Evolutionary conservation across 2,888 invertebrate species (phyloP).

Genomic region (Heteropelma amictum): DNA sequence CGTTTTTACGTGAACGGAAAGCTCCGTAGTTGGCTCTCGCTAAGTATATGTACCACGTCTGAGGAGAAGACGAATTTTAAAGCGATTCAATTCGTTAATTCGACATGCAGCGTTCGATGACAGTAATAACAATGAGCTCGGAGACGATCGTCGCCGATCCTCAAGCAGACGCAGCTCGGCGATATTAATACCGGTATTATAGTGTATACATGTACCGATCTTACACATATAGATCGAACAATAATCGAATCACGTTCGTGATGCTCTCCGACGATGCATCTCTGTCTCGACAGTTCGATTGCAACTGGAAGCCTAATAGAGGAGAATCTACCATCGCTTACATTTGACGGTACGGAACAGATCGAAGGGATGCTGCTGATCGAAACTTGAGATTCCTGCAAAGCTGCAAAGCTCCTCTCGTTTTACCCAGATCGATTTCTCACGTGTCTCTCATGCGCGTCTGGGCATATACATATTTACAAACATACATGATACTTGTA

Average conservation of each 20-base stretch:
- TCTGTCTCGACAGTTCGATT: constrained; percentile 25
- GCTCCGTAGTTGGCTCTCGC: too few relatives aligned
- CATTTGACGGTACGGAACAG: not conserved
- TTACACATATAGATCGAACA: constrained; percentile 20
- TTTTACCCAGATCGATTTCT: constrained; percentile 52
- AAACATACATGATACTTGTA: too few relatives aligned
- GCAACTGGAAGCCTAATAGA: constrained; percentile 33
- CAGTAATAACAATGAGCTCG: constrained; percentile 18
- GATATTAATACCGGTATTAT: constrained; percentile 17
- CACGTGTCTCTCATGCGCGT: too few relatives aligned
- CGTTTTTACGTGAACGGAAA: too few relatives aligned
- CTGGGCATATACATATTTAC: too few relatives aligned
- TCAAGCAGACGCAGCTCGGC: constrained; percentile 6
- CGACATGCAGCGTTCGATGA: constrained; percentile 17
- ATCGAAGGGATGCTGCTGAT: constrained; percentile 35
- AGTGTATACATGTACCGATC: not conserved
- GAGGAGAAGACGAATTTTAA: too few relatives aligned
- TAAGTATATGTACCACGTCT: too few relatives aligned
- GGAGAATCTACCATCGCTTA: constrained; percentile 1
- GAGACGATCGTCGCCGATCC: constrained; percentile 35
- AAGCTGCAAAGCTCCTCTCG: constrained; percentile 40
- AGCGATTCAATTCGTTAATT: too few relatives aligned
- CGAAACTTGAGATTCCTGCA: constrained; percentile 50
- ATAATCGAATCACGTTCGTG: constrained; percentile 37
- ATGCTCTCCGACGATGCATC: constrained; percentile 29